These are phyloP conservation scores for Drosophila flavopinicola DNA, from an alignment of 2,888 invertebrate genomes.

Conservation along the genomic window DNA sequence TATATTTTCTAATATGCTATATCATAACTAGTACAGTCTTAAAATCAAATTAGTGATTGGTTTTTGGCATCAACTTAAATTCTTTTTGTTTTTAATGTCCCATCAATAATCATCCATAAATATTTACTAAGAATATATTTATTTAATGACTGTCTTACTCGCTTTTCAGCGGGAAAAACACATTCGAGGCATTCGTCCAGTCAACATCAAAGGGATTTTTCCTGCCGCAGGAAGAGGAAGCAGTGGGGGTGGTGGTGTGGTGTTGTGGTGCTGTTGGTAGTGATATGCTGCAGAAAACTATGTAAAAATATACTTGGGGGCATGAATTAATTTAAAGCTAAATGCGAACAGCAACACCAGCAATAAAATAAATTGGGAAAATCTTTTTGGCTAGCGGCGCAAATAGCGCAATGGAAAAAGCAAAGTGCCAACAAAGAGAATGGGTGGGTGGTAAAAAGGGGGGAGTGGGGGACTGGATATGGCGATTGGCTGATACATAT, in stretches of 20 bases:
- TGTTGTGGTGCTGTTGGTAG: too few species aligned
- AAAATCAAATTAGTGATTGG: too few species aligned
- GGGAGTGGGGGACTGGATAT: not conserved
- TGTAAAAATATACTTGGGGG: constrained; percentile 48
- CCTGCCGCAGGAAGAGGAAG: too few species aligned
- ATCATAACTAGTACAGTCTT: too few species aligned
- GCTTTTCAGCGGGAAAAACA: not conserved
- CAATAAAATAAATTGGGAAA: constrained; percentile 54
- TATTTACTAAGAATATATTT: too few species aligned
- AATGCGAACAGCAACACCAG: constrained; percentile 45
- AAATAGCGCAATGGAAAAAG: constrained; percentile 30
- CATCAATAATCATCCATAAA: too few species aligned
- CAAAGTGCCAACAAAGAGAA: constrained; percentile 21
- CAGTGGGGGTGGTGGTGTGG: not conserved
- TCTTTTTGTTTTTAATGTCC: too few species aligned
- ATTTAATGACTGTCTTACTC: constrained; percentile 21
- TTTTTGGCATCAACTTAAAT: too few species aligned
- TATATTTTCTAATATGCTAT: too few species aligned
- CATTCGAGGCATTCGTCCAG: constrained; percentile 11
- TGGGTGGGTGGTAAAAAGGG: not conserved
- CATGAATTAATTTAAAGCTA: constrained; percentile 59
- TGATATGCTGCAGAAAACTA: constrained; percentile 23
- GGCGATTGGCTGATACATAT: constrained; percentile 44
- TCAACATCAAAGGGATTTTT: constrained; percentile 43
- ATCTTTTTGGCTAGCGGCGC: constrained; percentile 44